Conservation (phyloP, 1,140 invertebrate genomes). For the Orchesella cincta region DNA sequence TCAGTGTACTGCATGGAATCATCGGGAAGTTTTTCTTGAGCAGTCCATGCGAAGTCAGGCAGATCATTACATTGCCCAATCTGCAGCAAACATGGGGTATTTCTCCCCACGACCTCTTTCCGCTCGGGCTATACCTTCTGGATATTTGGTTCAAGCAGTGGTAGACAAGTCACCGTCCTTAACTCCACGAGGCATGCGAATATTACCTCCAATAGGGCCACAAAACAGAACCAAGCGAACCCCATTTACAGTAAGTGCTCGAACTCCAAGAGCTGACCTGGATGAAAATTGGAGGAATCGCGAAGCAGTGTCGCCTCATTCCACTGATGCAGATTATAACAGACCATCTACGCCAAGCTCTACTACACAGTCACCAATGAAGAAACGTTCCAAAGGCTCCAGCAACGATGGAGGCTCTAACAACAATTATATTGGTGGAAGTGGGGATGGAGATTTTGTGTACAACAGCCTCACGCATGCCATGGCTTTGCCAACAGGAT, state of each 20-base stretch:
- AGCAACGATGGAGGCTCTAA: background rate
- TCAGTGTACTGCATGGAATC: background rate
- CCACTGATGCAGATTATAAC: background rate
- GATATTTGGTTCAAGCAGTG: background rate
- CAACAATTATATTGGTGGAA: background rate
- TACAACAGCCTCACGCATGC: slow-evolving; percentile 16
- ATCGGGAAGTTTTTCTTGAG: slow-evolving; percentile 3
- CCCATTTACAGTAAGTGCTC: background rate
- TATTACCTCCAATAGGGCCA: background rate
- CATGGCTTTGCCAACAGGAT: slow-evolving; percentile 7
- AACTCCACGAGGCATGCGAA: background rate
- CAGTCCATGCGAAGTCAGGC: background rate
- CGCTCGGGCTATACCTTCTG: background rate
- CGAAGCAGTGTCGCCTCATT: background rate
- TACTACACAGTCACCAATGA: background rate
- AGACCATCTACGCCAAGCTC: background rate
- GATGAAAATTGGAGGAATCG: background rate
- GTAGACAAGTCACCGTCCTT: background rate
- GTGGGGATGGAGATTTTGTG: slow-evolving; percentile 14
- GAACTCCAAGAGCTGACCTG: slow-evolving; percentile 2
- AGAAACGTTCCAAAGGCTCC: slow-evolving; percentile 1
- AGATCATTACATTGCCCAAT: background rate
- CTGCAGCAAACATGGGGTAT: background rate
- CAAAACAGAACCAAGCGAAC: background rate
- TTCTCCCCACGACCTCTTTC: slow-evolving; percentile 5